These are phyloP conservation scores for Ormyrus labotus DNA, from an alignment of 2,888 invertebrate genomes.

Conservation along the genomic window DNA sequence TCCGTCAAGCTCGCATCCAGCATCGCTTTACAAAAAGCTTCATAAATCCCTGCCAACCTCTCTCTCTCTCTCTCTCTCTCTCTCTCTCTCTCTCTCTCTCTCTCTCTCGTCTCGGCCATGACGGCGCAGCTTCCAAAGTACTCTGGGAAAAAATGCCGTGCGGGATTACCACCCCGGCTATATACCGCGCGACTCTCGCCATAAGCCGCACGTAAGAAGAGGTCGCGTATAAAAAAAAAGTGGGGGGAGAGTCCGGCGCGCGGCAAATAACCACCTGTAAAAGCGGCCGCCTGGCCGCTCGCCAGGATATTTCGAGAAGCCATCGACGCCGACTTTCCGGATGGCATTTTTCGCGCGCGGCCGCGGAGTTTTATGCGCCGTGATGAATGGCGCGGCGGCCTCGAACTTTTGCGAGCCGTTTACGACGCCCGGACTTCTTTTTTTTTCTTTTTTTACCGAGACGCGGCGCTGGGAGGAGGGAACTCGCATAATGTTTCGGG, in stretches of 20 bases:
- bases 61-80: neutral
- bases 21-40: slow-evolving; percentile 19
- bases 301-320: slow-evolving; percentile 37
- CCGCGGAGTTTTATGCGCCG: neutral
- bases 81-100: slow-evolving; percentile 17
- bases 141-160: neutral
- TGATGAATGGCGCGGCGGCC: slow-evolving; percentile 22
- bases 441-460: too few relatives aligned
- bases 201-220: neutral
- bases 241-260: neutral
- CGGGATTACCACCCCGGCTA: neutral
- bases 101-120: too few relatives aligned
- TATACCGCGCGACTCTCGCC: too few relatives aligned
- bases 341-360: slow-evolving; percentile 39
- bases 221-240: neutral
- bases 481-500: too few relatives aligned
- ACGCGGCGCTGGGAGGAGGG: too few relatives aligned
- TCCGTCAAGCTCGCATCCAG: neutral
- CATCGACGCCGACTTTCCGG: neutral
- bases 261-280: slow-evolving; percentile 48
- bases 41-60: slow-evolving; percentile 25
- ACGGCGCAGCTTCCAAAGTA: too few relatives aligned
- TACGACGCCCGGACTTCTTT: too few relatives aligned
- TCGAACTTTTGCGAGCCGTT: neutral
- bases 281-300: slow-evolving; percentile 29